Evolutionary conservation across 2,113 vertebrate genomes (phyloP).

Genomic region (Dasypus novemcinctus): DNA sequence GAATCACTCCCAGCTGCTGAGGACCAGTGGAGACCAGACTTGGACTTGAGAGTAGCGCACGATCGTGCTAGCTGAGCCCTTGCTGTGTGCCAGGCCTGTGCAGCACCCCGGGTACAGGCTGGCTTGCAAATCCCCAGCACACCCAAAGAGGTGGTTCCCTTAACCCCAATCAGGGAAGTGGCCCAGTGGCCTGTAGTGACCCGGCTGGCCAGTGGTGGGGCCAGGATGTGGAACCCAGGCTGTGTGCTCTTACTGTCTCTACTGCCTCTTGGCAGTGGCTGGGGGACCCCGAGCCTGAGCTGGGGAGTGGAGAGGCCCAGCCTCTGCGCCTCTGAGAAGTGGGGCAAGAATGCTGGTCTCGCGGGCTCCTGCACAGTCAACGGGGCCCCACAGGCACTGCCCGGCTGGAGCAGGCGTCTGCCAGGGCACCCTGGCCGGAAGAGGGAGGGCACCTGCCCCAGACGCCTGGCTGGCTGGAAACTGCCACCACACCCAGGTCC

Average conservation of each 20-base stretch:
- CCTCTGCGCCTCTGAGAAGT: neutral
- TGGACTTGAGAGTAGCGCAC: rapidly evolving
- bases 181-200: rapidly evolving
- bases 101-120: rapidly evolving
- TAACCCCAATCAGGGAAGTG: neutral
- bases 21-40: neutral
- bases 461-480: neutral
- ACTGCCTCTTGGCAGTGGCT: rapidly evolving
- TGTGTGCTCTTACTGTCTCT: no score
- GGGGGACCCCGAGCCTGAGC: neutral
- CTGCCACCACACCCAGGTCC: neutral
- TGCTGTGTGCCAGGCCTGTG: rapidly evolving
- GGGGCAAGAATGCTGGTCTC: neutral
- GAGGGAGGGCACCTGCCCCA: neutral
- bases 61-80: rapidly evolving
- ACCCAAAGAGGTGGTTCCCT: rapidly evolving
- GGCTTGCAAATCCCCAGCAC: rapidly evolving
- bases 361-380: rapidly evolving
- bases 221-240: neutral
- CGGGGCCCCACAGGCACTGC: neutral
- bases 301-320: neutral
- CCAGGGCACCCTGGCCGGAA: neutral
- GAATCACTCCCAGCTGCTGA: neutral
- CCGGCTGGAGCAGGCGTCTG: neutral
- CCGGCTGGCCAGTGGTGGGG: neutral